phyloP scores from a whole-genome alignment of 2,113 vertebrate genomes.

The Oplegnathus fasciatus region DNA sequence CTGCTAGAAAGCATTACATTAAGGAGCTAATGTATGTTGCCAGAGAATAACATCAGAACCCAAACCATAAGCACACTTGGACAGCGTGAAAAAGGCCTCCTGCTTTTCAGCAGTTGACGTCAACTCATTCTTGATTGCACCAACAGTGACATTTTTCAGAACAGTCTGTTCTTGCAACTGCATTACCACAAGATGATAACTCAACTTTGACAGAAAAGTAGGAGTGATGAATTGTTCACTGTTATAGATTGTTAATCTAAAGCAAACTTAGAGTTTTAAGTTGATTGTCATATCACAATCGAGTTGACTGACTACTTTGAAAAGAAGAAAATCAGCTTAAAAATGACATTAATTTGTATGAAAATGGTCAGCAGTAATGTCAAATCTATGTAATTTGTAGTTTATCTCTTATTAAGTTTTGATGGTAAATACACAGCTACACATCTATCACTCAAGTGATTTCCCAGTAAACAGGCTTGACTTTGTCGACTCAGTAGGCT shows the following conservation, averaged over 20 bases:
- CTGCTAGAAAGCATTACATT: constrained; percentile 1
- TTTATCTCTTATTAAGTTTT: background rate
- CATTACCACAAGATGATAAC: background rate
- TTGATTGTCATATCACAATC: background rate
- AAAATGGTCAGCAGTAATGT: background rate
- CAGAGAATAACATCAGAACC: background rate
- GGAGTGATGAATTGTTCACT: background rate
- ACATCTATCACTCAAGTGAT: background rate
- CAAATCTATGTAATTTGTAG: background rate
- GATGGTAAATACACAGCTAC: background rate
- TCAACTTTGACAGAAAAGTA: background rate
- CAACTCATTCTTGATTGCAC: background rate
- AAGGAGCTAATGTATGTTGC: background rate
- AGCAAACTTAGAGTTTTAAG: background rate
- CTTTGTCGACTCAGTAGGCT: background rate
- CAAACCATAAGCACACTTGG: background rate
- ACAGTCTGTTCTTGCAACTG: background rate
- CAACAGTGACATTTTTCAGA: background rate
- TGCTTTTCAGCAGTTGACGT: background rate
- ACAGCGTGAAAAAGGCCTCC: background rate
- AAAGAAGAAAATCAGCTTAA: background rate
- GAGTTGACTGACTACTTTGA: background rate
- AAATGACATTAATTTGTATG: background rate
- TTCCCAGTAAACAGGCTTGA: background rate
- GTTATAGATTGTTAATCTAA: background rate